Conservation (phyloP, 35 echinoderm and acorn worm genomes). For the Holothuria glaberrima region DNA sequence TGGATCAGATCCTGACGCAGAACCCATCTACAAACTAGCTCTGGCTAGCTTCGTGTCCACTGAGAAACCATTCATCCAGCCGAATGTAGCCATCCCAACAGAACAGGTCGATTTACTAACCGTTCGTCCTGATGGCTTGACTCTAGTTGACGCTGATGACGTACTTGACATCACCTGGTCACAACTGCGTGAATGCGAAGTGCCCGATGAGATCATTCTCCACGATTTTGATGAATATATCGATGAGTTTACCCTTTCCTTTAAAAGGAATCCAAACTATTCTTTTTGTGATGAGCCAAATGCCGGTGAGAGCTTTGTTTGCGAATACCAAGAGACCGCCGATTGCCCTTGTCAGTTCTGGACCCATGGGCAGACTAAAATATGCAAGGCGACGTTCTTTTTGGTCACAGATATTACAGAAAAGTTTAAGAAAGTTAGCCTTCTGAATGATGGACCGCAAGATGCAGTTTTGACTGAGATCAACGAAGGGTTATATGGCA, state of each 20-base stretch:
- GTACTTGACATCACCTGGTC: background rate
- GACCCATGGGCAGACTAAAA: background rate
- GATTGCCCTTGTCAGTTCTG: constrained; percentile 4
- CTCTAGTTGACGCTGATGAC: background rate
- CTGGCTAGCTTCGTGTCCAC: background rate
- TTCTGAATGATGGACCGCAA: background rate
- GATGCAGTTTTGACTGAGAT: background rate
- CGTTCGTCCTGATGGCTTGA: background rate
- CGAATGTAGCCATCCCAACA: constrained; percentile 1
- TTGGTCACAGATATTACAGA: background rate
- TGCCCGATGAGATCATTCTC: background rate
- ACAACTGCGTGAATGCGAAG: background rate
- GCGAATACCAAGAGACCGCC: background rate
- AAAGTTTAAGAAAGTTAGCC: background rate
- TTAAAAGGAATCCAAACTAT: no score
- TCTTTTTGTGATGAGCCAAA: background rate
- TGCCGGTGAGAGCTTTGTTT: background rate
- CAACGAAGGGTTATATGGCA: background rate
- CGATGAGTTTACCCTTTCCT: background rate
- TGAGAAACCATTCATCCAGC: background rate
- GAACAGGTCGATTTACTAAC: background rate
- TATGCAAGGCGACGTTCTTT: background rate
- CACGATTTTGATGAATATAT: background rate
- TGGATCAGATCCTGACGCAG: background rate
- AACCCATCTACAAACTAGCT: background rate